phyloP scores from a whole-genome alignment of 2,888 invertebrate species.

The Hypselothyrea guttata region DNA sequence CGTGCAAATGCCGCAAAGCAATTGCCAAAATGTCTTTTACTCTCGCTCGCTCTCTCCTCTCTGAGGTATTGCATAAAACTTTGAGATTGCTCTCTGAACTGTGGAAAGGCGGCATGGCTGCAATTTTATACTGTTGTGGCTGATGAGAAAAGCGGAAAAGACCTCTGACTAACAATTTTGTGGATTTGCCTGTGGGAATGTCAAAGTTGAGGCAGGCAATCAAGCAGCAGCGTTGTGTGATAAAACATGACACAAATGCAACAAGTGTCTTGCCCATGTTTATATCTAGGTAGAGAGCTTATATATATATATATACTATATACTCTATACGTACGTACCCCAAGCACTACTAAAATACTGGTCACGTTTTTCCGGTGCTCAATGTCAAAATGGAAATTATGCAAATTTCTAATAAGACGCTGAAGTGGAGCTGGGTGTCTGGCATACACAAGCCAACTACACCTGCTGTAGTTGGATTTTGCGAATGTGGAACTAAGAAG shows the following conservation, averaged over 20 bases:
- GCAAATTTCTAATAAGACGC: slow-evolving; percentile 34
- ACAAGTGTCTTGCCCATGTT: too few relatives aligned
- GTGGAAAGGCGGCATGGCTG: neutral
- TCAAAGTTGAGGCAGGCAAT: slow-evolving; percentile 9
- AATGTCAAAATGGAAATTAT: slow-evolving; percentile 47
- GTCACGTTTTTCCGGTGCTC: slow-evolving; percentile 72
- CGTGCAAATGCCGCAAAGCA: slow-evolving; percentile 37
- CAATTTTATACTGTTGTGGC: neutral
- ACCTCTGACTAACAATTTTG: slow-evolving; percentile 18
- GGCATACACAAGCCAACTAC: too few relatives aligned
- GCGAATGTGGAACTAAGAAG: neutral
- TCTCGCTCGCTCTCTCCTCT: slow-evolving; percentile 14
- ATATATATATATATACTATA: neutral
- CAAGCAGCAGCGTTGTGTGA: too few relatives aligned
- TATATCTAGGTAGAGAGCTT: too few relatives aligned
- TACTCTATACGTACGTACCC: neutral
- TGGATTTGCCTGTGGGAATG: slow-evolving; percentile 21
- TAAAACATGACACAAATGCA: too few relatives aligned
- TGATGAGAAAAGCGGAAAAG: slow-evolving; percentile 17
- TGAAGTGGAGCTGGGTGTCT: slow-evolving; percentile 2
- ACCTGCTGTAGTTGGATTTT: neutral
- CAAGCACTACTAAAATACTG: slow-evolving; percentile 39
- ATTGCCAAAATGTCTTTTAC: slow-evolving; percentile 18
- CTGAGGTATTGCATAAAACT: slow-evolving; percentile 53
- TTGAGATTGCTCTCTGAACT: slow-evolving; percentile 22